These are phyloP conservation scores for Phoronis australis DNA, from an alignment of 2,888 invertebrate species.

Conservation along the genomic window DNA sequence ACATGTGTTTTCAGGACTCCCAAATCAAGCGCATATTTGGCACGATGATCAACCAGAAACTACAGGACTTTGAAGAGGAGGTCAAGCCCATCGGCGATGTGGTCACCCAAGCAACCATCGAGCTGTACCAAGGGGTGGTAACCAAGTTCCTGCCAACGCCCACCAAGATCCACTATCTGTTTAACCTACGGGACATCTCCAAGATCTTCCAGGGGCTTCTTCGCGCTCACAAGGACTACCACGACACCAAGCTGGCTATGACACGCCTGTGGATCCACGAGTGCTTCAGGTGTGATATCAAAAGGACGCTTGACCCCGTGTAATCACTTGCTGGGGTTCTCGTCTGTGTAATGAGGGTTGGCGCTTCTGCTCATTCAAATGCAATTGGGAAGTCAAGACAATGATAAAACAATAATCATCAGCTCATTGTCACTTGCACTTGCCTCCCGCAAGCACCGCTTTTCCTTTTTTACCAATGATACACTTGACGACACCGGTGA, in stretches of 20 bases:
- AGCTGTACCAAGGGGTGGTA: constrained; percentile 49
- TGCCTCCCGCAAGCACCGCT: too few relatives aligned
- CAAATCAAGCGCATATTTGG: constrained; percentile 67
- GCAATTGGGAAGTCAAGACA: too few relatives aligned
- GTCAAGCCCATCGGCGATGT: constrained; percentile 60
- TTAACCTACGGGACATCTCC: constrained; percentile 67
- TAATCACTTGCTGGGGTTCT: too few relatives aligned
- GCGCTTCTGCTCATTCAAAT: too few relatives aligned
- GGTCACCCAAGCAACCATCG: constrained; percentile 54
- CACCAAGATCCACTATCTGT: constrained; percentile 53
- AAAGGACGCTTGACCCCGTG: too few relatives aligned
- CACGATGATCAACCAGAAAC: constrained; percentile 75
- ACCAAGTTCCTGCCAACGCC: constrained; percentile 52
- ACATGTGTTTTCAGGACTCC: constrained; percentile 37
- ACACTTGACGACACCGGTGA: too few relatives aligned
- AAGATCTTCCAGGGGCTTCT: constrained; percentile 73
- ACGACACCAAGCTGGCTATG: constrained; percentile 67
- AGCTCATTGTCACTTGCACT: too few relatives aligned
- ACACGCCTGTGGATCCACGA: constrained; percentile 83
- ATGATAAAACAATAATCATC: too few relatives aligned
- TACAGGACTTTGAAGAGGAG: constrained; percentile 72
- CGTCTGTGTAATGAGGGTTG: too few relatives aligned
- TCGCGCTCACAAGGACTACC: constrained; percentile 70
- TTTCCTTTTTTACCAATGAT: too few relatives aligned
- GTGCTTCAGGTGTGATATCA: constrained; percentile 59